Evolutionary conservation across 2,113 vertebrate genomes (phyloP), one percentile per base, ranked within the genome.

Genomic region (Geothlypis trichas): DNA sequence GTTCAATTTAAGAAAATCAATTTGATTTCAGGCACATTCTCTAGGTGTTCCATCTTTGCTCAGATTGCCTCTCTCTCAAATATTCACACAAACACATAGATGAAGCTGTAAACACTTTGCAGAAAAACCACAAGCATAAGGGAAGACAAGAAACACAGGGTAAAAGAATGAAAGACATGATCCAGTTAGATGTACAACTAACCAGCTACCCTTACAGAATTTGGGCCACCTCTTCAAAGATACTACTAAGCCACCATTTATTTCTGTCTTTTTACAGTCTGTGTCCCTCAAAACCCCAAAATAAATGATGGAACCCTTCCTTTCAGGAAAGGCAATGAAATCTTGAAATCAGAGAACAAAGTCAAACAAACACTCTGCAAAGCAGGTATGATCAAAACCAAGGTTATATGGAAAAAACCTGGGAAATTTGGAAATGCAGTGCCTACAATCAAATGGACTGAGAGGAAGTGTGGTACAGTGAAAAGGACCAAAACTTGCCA

Each of bases 21-120:
- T 49, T 65, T 84, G 63, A 80, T 94, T 94, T 96, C 92, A 93
- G 85, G 77, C 74, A 55, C 28, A 78, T 75, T 94, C 37, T 92
- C 41, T 68, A 59, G 42, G 26, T 33, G 87, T 95, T 95, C 77
- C 63, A 18, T 85, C 95, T 67, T 93, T 93, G 59, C 31, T 91
- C 21, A 57, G 51, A 35, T 61, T 95, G 63, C 30, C 28, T 85
- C 30, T 93, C 42, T 88, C 76, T 68, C 11, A 75, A 46, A 59
- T 37, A 55, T 18, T 42, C 62, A 66, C 28, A 22, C 6, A 59
- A 76, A 42, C 52, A 35, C 63, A 37, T 22, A 72, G 30, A 76
- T 5, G 24, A 88, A 72, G 49, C 51, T 81, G 63, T 81, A 91
- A 97, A 78, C 30, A 73, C 75, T 37, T 72, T 91, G 49, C 57